These are phyloP conservation scores for Eupithecia dodoneata DNA, from an alignment of 2,888 invertebrate genomes.

Conservation along the genomic window DNA sequence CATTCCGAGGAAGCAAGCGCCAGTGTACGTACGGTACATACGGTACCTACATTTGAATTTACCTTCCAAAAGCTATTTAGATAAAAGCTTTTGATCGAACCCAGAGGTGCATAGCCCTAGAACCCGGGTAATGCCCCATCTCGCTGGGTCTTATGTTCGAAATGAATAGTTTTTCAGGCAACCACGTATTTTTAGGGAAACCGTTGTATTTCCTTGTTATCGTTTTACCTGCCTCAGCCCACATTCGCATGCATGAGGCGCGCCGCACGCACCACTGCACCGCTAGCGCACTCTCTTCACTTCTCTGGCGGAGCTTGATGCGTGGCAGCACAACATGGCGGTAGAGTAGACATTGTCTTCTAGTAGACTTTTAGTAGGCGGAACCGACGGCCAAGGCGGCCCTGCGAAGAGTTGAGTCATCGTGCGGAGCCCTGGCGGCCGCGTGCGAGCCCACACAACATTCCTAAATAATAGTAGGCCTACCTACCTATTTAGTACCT, in stretches of 20 bases:
- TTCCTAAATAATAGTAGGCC: no score
- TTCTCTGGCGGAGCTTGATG: neutral
- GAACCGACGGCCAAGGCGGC: neutral
- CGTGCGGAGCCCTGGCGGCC: neutral
- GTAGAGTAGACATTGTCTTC: neutral
- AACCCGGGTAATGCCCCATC: conserved; percentile 25
- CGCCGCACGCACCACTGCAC: neutral
- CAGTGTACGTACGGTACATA: neutral
- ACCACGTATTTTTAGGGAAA: conserved; percentile 16
- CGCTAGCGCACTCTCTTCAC: neutral
- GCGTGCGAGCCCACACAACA: neutral
- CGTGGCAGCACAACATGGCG: neutral
- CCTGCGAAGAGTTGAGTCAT: neutral
- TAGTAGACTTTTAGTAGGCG: neutral
- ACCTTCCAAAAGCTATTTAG: conserved; percentile 20
- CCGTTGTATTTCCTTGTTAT: conserved; percentile 21
- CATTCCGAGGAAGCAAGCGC: neutral
- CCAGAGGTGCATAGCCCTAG: conserved; percentile 19
- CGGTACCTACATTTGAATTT: neutral
- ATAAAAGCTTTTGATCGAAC: conserved; percentile 26
- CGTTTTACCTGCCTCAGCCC: conserved; percentile 25
- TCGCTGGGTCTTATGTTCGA: conserved; percentile 22
- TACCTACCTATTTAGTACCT: no score
- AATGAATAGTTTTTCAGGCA: conserved; percentile 13
- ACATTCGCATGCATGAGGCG: conserved; percentile 42